A percentile compares a stretch with the other conserved stretches of the same genome.
These are phyloP conservation scores for Alentia gelatinosa DNA, from an alignment of 2,888 invertebrate species.

Conservation along the genomic window DNA sequence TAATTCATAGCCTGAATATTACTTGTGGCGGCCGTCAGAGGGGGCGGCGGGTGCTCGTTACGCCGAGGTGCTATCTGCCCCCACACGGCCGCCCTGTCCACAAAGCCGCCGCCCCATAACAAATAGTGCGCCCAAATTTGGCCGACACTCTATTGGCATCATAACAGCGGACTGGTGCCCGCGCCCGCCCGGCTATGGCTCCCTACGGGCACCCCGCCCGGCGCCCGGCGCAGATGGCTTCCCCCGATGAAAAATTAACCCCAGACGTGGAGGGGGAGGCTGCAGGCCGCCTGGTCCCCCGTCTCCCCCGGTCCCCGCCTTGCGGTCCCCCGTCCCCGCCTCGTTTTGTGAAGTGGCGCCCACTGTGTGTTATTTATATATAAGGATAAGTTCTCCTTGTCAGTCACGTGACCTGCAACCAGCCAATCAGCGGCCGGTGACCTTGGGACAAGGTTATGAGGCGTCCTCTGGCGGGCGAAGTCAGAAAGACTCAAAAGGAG, in stretches of 20 bases:
- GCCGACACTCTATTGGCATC: slow-evolving; percentile 53
- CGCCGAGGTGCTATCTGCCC: slow-evolving; percentile 9
- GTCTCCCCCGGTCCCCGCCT: not conserved
- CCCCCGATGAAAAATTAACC: slow-evolving; percentile 39
- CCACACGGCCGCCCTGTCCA: not conserved
- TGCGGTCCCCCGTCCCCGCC: not conserved
- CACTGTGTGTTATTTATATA: not conserved
- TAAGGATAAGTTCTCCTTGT: not conserved
- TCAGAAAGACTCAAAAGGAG: no score
- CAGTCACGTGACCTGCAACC: not conserved
- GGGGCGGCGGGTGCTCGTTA: not conserved
- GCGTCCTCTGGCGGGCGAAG: not conserved
- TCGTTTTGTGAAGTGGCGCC: slow-evolving; percentile 5
- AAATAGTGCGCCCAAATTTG: slow-evolving; percentile 41
- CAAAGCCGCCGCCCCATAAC: slow-evolving; percentile 31
- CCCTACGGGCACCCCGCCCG: not conserved
- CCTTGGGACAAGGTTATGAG: not conserved
- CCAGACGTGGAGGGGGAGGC: not conserved
- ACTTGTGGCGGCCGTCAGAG: not conserved
- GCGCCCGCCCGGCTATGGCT: not conserved
- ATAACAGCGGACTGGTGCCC: slow-evolving; percentile 20
- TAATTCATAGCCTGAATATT: slow-evolving; percentile 46
- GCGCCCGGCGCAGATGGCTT: slow-evolving; percentile 23
- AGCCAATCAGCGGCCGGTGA: not conserved
- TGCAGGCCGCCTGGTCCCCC: no score